Conservation (phyloP, 2,113 vertebrate species). For the Carassius gibelio region DNA sequence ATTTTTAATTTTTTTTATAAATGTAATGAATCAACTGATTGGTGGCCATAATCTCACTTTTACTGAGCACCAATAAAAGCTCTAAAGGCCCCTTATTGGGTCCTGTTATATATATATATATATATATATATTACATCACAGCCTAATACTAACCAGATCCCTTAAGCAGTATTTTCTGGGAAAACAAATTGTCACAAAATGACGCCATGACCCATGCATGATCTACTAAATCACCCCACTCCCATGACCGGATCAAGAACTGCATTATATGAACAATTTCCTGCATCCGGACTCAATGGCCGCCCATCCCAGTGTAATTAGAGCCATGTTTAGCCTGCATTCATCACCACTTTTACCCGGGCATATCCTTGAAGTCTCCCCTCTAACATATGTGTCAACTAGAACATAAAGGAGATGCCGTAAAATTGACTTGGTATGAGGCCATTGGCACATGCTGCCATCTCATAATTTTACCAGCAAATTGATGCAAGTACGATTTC, state of each 20-base stretch:
- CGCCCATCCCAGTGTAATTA: constrained; percentile 62
- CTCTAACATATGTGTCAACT: constrained; percentile 64
- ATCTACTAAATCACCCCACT: constrained; percentile 26
- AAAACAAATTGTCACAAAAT: background rate
- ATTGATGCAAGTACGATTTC: constrained; percentile 73
- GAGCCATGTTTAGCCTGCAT: constrained; percentile 64
- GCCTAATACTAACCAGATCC: constrained; percentile 3
- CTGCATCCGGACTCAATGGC: constrained; percentile 29
- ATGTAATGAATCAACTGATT: background rate
- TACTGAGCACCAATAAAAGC: background rate
- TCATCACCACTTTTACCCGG: constrained; percentile 69
- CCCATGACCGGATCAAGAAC: background rate
- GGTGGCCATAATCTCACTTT: background rate
- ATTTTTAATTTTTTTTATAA: too few species aligned
- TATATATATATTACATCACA: background rate
- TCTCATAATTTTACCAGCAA: background rate
- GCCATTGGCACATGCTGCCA: constrained; percentile 51
- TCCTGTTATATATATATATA: background rate
- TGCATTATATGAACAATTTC: constrained; percentile 19
- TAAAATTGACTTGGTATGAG: constrained; percentile 66
- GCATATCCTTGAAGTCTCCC: constrained; percentile 71
- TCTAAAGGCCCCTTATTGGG: background rate
- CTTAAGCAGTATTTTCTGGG: background rate
- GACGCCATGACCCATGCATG: constrained; percentile 14
- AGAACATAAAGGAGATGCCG: constrained; percentile 63